phyloP scores from a whole-genome alignment of 2,797 vertebrate genomes.

The Cynopterus sphinx region DNA sequence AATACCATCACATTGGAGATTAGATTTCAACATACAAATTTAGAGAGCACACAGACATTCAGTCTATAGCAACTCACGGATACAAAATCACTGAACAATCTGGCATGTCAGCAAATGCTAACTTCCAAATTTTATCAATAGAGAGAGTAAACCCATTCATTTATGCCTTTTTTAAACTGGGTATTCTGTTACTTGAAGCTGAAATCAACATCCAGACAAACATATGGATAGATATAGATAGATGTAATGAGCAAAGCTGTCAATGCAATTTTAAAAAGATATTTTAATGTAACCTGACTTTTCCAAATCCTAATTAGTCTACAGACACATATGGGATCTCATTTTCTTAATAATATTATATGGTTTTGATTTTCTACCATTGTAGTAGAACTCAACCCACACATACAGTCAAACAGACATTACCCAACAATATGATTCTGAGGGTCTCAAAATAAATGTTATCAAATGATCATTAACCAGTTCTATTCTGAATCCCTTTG shows the following conservation, averaged over 20 bases:
- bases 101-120: not conserved
- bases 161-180: not conserved
- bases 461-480: not conserved
- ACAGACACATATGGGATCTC: not conserved
- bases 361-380: not conserved
- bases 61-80: not conserved
- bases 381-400: not conserved
- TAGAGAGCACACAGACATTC: not conserved
- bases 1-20: not conserved
- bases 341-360: not conserved
- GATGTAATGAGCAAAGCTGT: not conserved
- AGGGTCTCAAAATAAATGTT: not conserved
- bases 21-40: not conserved
- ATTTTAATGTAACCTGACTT: not conserved
- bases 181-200: not conserved
- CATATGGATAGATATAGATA: not conserved
- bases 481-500: not conserved
- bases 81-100: not conserved
- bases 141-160: not conserved
- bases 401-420: not conserved
- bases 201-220: not conserved
- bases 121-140: not conserved
- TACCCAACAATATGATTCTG: not conserved
- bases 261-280: not conserved
- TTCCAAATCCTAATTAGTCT: not conserved